These are phyloP conservation scores for Acestrorhynchus altus DNA, from an alignment of 2,797 vertebrate species.

Conservation along the genomic window DNA sequence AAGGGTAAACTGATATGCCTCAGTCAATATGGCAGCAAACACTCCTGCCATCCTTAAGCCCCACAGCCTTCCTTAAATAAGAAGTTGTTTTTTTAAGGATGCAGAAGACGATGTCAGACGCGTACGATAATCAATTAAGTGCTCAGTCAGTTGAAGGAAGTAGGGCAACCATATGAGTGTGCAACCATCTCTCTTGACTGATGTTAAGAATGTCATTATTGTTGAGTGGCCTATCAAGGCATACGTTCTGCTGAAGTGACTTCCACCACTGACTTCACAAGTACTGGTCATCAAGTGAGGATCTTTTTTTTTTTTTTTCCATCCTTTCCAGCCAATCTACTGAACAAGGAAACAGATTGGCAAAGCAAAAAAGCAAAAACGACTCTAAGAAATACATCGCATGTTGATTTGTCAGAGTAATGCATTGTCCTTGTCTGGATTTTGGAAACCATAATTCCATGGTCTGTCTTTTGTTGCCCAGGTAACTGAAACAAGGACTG, in stretches of 20 bases:
- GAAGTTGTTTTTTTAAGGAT: conserved; percentile 41
- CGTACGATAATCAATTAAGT: conserved; percentile 55
- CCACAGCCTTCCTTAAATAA: conserved; percentile 29
- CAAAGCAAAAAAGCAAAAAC: not conserved
- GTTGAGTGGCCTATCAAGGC: conserved; percentile 32
- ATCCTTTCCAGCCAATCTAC: not conserved
- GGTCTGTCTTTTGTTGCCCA: conserved; percentile 74
- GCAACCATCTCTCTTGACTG: conserved; percentile 24
- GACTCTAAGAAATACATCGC: not conserved
- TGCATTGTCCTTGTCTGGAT: not conserved
- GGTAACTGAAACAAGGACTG: conserved; percentile 97
- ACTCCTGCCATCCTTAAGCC: conserved; percentile 32
- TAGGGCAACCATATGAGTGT: conserved; percentile 4
- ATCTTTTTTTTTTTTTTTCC: conserved; percentile 11
- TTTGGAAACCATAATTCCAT: conserved; percentile 37
- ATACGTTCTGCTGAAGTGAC: conserved; percentile 25
- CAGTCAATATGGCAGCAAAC: conserved; percentile 62
- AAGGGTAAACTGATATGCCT: conserved; percentile 69
- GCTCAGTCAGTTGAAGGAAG: conserved; percentile 16
- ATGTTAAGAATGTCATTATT: conserved; percentile 40
- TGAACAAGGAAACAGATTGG: not conserved
- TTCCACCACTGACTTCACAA: conserved; percentile 35
- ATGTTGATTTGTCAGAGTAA: not conserved
- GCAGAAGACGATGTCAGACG: conserved; percentile 38
- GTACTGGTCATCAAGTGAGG: conserved; percentile 9